These are phyloP conservation scores for Strigops habroptila DNA, from an alignment of 2,113 vertebrate genomes.

Conservation along the genomic window DNA sequence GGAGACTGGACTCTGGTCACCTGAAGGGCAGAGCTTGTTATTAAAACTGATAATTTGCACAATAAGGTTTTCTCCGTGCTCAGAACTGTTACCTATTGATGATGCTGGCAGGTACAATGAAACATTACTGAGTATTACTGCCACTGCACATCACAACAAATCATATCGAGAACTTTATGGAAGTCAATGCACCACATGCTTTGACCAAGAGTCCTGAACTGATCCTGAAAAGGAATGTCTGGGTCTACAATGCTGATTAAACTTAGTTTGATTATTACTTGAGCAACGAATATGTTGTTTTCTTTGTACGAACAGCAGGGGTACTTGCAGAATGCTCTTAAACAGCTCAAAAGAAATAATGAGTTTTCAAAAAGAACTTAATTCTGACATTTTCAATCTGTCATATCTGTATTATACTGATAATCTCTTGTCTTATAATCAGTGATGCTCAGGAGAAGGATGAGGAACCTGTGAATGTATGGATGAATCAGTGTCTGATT, in stretches of 20 bases:
- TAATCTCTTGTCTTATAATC: constrained; percentile 10
- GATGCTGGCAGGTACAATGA: not conserved
- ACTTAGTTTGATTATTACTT: not conserved
- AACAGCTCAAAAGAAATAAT: not conserved
- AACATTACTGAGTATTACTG: not conserved
- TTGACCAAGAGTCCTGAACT: not conserved
- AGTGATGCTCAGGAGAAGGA: not conserved
- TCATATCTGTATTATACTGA: not conserved
- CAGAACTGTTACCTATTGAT: not conserved
- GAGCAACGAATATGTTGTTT: not conserved
- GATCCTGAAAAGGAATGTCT: not conserved
- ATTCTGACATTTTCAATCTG: not conserved
- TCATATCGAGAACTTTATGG: not conserved
- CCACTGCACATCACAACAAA: not conserved
- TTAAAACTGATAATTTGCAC: not conserved
- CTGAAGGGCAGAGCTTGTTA: not conserved
- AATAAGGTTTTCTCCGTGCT: not conserved
- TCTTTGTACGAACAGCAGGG: not conserved
- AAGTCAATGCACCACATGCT: not conserved
- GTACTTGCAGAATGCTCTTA: not conserved
- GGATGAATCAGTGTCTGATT: not conserved
- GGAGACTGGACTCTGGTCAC: not conserved
- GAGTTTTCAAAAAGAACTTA: not conserved
- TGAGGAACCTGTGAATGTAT: not conserved
- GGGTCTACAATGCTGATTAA: not conserved